phyloP scores from a whole-genome alignment of 2,113 vertebrate genomes.

The Rana temporaria region DNA sequence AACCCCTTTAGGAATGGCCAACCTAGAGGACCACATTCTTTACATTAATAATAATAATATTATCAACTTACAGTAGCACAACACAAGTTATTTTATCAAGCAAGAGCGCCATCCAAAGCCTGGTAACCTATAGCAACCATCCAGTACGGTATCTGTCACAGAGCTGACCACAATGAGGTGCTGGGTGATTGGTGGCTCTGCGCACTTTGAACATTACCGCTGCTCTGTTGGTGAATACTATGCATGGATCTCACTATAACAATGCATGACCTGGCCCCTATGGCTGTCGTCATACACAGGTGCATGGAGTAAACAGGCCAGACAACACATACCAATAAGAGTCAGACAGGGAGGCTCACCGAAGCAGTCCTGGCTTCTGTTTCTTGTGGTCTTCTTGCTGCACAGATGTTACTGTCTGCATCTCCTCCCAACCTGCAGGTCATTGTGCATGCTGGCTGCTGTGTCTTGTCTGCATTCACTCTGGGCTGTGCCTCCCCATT shows the following conservation, averaged over 20 bases:
- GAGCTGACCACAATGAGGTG: neutral
- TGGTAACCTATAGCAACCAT: too few relatives aligned
- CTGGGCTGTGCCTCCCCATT: constrained; percentile 14
- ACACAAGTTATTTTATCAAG: too few relatives aligned
- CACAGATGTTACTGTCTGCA: constrained; percentile 21
- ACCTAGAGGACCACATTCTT: too few relatives aligned
- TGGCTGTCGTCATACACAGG: neutral
- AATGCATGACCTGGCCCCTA: neutral
- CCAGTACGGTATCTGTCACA: too few relatives aligned
- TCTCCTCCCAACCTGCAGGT: constrained; percentile 47
- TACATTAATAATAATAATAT: too few relatives aligned
- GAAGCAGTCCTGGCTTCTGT: neutral
- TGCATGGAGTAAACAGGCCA: too few relatives aligned
- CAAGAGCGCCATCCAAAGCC: too few relatives aligned
- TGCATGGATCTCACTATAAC: neutral
- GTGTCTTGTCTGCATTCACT: constrained; percentile 29
- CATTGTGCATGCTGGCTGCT: neutral
- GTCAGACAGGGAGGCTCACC: too few relatives aligned
- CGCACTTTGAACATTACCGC: too few relatives aligned
- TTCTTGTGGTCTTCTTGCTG: neutral
- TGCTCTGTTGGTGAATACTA: neutral
- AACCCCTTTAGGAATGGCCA: too few relatives aligned
- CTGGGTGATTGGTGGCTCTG: neutral
- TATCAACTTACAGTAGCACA: too few relatives aligned
- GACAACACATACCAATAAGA: too few relatives aligned